Evolutionary conservation across 2,888 invertebrate genomes (phyloP), one percentile per base, ranked within the genome.

Genomic region (Melolontha melolontha): DNA sequence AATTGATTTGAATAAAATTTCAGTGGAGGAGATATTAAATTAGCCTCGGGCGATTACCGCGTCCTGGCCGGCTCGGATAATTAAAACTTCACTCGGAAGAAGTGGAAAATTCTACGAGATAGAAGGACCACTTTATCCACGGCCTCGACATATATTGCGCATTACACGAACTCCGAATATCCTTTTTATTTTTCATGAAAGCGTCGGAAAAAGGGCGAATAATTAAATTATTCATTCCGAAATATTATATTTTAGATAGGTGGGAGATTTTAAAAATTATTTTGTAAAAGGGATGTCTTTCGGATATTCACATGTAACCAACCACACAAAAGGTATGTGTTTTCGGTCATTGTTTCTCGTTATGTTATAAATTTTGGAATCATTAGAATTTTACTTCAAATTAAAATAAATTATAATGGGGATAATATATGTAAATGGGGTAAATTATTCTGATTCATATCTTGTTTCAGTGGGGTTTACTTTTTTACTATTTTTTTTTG

Each of bases 1-100:
- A 62, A 62, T 62, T 62, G 59, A 62, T 62, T 62, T 62, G 59
- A 62, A 62, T 62, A 62, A 62, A 62, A 62, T 62, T 62, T 62
- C 34, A 62, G 59, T 62, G 57, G 59, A 29, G 47, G 16, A 47
- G 59, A 62, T 62, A 62, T 62, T 62, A 62, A 62, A 62, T 62
- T 62, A 62, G 47, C 59, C 59, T 47, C 47, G 12, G 59, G 59
- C 59, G 59, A 62, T 62, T 47, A 62, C 59, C 59, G 59, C 34
- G 34, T 62, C 22, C 47, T 34, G 47, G 49, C 34, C 34, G 34
- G 34, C 47, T 29, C 16, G 59, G 59, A 62, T 62, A 62, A 62
- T 62, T 62, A 62, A 62, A 62, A 62, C 59, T 62, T 62, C 47
- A 47, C 47, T 47, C 59, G 47, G 34, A 47, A 39, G 59, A 62